Evolutionary conservation across 2,797 vertebrate genomes (phyloP), one percentile per base, ranked within the genome.

Genomic region (Tinamus major): DNA sequence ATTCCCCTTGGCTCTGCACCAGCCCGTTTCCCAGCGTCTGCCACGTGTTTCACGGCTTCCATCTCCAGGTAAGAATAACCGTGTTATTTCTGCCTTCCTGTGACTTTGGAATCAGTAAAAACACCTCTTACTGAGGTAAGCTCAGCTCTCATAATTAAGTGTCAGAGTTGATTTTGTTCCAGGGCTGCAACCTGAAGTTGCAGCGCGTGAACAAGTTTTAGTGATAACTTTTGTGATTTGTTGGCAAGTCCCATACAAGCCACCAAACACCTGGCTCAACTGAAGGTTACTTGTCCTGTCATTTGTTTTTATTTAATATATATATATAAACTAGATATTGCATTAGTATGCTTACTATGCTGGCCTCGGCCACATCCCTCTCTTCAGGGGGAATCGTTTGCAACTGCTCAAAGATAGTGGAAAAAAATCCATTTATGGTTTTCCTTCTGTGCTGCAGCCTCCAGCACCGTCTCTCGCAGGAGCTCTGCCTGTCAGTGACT

Each of bases 171-270:
- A 91, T 93, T 92, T 88, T 59, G 58, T 55, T 49, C 71, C 92
- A 87, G 94, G 88, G 89, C 81, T 88, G 85, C 72, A 93, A 91
- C 56, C 74, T 58, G 49, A 79, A 91, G 49, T 49, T 80, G 74
- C 69, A 85, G 83, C 58, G 44, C 75, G 70, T 85, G 89, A 95
- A 92, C 80, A 94, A 94, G 51, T 49, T 88, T 86, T 90, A 62
- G 82, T 91, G 82, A 85, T 44, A 74, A 78, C 59, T 94, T 93
- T 83, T 71, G 39, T 83, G 87, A 75, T 90, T 87, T 65, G 51
- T 86, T 82, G 80, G 70, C 31, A 87, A 95, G 67, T 41, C 31
- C 75, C 77, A 78, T 19, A 62, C 70, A 79, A 67, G 51, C 53
- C 81, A 13, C 16, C 12, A 39, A 77, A 65, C 65, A 78, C 29